phyloP scores from a whole-genome alignment of 2,888 invertebrate genomes.

The Microctonus aethiopoides region DNA sequence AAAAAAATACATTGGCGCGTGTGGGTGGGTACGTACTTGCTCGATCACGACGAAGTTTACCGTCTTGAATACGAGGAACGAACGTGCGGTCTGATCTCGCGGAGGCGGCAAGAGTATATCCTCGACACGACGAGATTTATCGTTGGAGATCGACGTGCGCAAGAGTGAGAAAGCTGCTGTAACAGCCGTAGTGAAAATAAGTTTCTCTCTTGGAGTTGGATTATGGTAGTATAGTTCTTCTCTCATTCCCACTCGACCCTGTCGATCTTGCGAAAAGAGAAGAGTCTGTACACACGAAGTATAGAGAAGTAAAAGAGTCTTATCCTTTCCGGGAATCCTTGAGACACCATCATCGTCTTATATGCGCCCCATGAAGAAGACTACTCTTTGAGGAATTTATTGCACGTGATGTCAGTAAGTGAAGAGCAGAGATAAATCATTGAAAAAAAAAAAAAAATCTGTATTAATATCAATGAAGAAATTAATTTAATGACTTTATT shows the following conservation, averaged over 20 bases:
- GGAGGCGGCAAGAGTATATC: conserved; percentile 30
- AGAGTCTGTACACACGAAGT: conserved; percentile 8
- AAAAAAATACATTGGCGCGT: conserved; percentile 18
- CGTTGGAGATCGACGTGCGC: conserved; percentile 30
- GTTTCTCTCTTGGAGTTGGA: neutral
- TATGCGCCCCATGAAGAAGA: neutral
- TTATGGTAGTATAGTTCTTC: neutral
- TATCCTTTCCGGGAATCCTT: conserved; percentile 33
- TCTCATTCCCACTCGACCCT: conserved; percentile 14
- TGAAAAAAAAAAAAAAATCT: conserved; percentile 12
- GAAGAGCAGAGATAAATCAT: no score
- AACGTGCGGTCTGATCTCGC: conserved; percentile 34
- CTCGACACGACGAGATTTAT: conserved; percentile 37
- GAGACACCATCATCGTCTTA: conserved; percentile 14
- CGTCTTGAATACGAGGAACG: conserved; percentile 33
- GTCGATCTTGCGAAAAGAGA: conserved; percentile 24
- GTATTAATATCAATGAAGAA: no score
- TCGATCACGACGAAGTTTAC: conserved; percentile 31
- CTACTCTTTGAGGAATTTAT: conserved; percentile 26
- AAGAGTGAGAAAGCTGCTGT: neutral
- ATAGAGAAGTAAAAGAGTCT: conserved; percentile 11
- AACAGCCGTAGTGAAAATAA: no score
- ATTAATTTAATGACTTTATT: no score
- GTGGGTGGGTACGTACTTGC: conserved; percentile 33
- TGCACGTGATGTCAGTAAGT: conserved; percentile 17